These are phyloP conservation scores for Pampus argenteus DNA, from an alignment of 2,797 vertebrate species.

Conservation along the genomic window DNA sequence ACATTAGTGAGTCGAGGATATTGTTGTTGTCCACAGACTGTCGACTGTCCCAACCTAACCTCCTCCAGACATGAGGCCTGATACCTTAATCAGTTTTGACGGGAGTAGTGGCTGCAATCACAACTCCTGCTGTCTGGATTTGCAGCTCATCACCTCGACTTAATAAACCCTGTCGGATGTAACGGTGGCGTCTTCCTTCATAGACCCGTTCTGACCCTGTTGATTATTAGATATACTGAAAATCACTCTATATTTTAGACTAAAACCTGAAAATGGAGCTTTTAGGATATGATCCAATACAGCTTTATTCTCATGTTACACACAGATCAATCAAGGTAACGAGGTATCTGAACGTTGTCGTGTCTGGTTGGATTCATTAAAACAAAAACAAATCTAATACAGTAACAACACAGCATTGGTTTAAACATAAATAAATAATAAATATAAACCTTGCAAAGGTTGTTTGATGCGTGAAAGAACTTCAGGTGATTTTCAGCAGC, in stretches of 20 bases:
- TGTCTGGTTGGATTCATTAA: no score
- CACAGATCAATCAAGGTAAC: no score
- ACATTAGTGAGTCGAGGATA: conserved; percentile 34
- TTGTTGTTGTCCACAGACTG: conserved; percentile 23
- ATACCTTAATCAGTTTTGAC: conserved; percentile 66
- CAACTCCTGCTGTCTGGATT: conserved; percentile 49
- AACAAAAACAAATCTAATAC: no score
- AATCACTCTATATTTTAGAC: no score
- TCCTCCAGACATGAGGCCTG: conserved; percentile 28
- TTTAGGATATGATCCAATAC: no score
- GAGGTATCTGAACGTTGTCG: no score
- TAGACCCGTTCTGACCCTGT: conserved; percentile 3
- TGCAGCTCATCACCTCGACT: conserved; percentile 57
- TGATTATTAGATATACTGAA: not conserved
- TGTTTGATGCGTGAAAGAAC: conserved; percentile 7
- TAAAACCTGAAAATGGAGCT: no score
- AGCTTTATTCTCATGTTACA: no score
- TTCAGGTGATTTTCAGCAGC: conserved; percentile 10
- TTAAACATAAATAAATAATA: no score
- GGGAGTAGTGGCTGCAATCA: conserved; percentile 54
- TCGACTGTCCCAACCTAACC: not conserved
- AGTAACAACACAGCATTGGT: no score
- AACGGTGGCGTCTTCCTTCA: conserved; percentile 13
- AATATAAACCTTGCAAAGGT: no score
- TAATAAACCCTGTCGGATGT: conserved; percentile 63